Base-by-base conservation (phyloP, 2,888 invertebrate species). In the Cerastis leucographa region DNA sequence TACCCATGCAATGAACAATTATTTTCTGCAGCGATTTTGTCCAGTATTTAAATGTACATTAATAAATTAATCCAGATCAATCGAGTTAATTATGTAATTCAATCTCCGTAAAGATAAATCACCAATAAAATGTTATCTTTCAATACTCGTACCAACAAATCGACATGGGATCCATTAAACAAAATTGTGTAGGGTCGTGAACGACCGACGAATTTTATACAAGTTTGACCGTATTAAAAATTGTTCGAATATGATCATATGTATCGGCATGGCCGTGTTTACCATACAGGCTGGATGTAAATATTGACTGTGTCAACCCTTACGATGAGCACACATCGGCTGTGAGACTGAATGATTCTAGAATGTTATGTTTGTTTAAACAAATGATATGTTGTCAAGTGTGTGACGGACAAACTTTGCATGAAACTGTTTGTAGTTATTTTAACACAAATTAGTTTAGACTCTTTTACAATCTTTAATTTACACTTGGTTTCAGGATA, bases 281-380 rank as follows among this genome's bases (percentile, higher is more conserved):
- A 56, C 49, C 22, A 49, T 62, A 73, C 44, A 29, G 44, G 44
- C 66, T 73, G 80, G 29, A 51, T 56, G 56, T 67, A 64, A 84
- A 82, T 71, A 79, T 82, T 84, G 22, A 46, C n/a, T 54, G 40
- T 46, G 59, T 84, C 56, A 61, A 81, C 46, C 78, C n/a, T 74
- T 22, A 61, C 22, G 40, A 44, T n/a, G 72, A 54, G 44, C 61
- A 35, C 61, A 61, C 35, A 61, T 19, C 9, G 29, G 29, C 44
- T n/a, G 14, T 35, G 1, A 35, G 35, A 62, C 44, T 51, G 51
- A 25, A 62, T 71, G 71, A n/a, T 40, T 62, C 22, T 9, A 35
- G 14, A 1, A 49, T 22, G 72, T 44, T 17, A 44, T n/a, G 9
- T 46, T 42, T 9, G 25, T 35, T n/a, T n/a, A 35, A 35, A 35